Evolutionary conservation across 2,113 vertebrate species (phyloP).

Genomic region (Crotalus horridus): DNA sequence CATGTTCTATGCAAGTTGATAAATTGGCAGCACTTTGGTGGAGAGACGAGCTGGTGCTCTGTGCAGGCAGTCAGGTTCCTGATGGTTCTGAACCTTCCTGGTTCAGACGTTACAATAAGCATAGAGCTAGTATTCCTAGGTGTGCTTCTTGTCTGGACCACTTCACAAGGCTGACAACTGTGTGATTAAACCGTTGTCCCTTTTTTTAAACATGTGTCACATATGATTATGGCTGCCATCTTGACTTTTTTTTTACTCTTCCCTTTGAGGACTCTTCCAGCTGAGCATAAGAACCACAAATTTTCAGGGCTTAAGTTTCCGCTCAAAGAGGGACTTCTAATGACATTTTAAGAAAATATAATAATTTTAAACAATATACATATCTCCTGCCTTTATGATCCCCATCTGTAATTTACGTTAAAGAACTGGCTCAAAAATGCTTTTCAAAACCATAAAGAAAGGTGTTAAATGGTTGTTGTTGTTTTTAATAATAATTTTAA

Average conservation of each 20-base stretch:
- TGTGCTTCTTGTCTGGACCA: not conserved
- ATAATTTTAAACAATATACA: not conserved
- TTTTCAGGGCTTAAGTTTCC: not conserved
- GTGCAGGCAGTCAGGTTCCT: too few relatives aligned
- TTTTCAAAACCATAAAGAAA: not conserved
- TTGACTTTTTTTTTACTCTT: not conserved
- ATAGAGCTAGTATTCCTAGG: too few relatives aligned
- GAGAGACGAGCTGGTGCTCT: too few relatives aligned
- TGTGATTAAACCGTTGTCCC: not conserved
- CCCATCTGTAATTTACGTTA: not conserved
- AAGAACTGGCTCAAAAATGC: not conserved
- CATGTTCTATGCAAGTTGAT: too few relatives aligned
- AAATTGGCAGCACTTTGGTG: too few relatives aligned
- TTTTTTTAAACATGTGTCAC: not conserved
- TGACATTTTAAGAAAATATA: not conserved
- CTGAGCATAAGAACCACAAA: not conserved
- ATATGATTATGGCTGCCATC: not conserved
- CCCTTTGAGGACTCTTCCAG: not conserved
- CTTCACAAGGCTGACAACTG: not conserved
- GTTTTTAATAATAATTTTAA: not conserved
- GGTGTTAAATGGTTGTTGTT: not conserved
- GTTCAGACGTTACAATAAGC: too few relatives aligned
- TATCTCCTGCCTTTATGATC: not conserved
- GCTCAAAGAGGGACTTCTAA: not conserved
- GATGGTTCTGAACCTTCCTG: too few relatives aligned